Percentiles rank a stretch among this genome's conserved stretches.
Conservation (phyloP, 2,888 invertebrate genomes). For the Diachrysia chrysitis region DNA sequence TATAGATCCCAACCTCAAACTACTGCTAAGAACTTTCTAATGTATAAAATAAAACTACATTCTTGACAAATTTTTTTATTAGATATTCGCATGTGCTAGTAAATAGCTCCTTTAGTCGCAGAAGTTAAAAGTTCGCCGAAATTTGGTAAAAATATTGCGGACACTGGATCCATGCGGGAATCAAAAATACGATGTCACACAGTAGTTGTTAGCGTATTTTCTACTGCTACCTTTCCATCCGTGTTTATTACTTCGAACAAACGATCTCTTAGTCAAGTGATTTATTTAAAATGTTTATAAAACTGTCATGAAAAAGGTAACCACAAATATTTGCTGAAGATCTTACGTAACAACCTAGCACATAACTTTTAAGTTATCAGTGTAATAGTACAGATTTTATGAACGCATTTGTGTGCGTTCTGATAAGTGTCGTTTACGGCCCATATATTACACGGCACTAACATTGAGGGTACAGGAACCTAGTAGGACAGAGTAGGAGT, state of each 20-base stretch:
- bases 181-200: too few species aligned
- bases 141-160: too few species aligned
- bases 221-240: too few species aligned
- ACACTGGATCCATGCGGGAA: too few species aligned
- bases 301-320: background rate
- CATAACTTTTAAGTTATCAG: constrained; percentile 45
- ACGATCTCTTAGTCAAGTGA: background rate
- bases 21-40: background rate
- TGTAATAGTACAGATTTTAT: constrained; percentile 66
- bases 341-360: constrained; percentile 24
- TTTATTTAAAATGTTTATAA: background rate
- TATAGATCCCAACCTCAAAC: background rate
- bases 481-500: constrained; percentile 54
- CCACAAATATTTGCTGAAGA: background rate
- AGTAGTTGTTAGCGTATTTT: too few species aligned
- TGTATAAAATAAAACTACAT: too few species aligned
- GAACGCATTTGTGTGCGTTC: constrained; percentile 73
- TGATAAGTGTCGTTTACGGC: constrained; percentile 83
- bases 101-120: too few species aligned
- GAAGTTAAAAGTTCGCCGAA: too few species aligned
- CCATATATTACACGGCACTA: constrained; percentile 77
- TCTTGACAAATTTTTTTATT: too few species aligned
- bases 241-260: background rate
- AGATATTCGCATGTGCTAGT: too few species aligned
- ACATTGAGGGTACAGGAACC: constrained; percentile 72